A percentile compares a stretch with the other conserved stretches of the same genome.
phyloP scores from a whole-genome alignment of 1,140 invertebrate genomes.

The Neodiprion fabricii region DNA sequence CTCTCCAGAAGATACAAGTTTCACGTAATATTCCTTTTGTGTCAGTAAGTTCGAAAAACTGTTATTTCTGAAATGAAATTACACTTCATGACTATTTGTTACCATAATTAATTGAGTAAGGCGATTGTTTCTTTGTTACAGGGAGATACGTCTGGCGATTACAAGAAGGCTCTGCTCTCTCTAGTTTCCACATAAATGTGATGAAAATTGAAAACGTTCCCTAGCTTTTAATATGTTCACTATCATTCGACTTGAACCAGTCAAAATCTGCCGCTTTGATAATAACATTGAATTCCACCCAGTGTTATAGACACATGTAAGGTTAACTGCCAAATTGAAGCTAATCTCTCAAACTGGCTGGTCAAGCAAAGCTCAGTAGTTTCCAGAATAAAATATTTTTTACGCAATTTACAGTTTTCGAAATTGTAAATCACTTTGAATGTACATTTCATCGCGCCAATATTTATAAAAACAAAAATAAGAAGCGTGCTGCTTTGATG shows the following conservation, averaged over 20 bases:
- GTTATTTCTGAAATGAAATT: neutral
- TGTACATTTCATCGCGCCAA: neutral
- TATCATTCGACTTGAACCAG: neutral
- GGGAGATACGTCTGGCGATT: slow-evolving; percentile 91
- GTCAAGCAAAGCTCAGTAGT: slow-evolving; percentile 1
- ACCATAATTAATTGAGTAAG: slow-evolving; percentile 23
- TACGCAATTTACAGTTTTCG: neutral
- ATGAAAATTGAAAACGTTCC: slow-evolving; percentile 34
- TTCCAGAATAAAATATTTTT: neutral
- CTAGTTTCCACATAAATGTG: slow-evolving; percentile 73
- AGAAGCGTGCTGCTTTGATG: neutral
- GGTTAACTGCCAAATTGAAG: slow-evolving; percentile 10
- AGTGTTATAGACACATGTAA: slow-evolving; percentile 44
- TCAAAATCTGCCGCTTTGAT: neutral
- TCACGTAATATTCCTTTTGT: neutral
- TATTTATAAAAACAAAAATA: neutral
- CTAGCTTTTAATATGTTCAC: neutral
- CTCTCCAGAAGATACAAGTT: neutral
- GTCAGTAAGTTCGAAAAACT: neutral
- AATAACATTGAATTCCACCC: slow-evolving; percentile 16
- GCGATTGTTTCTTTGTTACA: slow-evolving; percentile 64
- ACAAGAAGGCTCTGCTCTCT: slow-evolving; percentile 85
- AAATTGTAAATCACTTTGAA: neutral
- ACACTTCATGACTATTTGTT: slow-evolving; percentile 11
- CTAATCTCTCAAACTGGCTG: slow-evolving; percentile 42